These are phyloP conservation scores for Myiotriccus ornatus DNA, from an alignment of 2,797 vertebrate genomes.

Conservation along the genomic window DNA sequence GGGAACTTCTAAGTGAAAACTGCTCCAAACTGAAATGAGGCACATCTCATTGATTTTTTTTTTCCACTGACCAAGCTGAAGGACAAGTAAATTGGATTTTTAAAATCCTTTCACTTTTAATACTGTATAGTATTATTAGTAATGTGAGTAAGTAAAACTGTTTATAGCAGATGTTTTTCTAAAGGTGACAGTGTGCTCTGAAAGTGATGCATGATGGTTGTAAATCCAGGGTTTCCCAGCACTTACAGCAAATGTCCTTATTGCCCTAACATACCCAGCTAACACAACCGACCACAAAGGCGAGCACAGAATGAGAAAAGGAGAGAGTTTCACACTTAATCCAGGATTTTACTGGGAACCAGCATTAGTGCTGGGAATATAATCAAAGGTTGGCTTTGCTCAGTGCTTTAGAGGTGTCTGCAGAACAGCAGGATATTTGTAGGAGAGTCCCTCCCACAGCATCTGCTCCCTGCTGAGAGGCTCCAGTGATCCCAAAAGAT, in stretches of 20 bases:
- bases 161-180: conserved; percentile 32
- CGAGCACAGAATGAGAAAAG: neutral
- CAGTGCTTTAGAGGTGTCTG: neutral
- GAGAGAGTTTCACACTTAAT: neutral
- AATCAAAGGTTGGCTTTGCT: neutral
- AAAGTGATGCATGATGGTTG: neutral
- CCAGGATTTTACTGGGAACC: neutral
- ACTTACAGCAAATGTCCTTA: neutral
- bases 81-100: conserved; percentile 17
- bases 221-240: neutral
- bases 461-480: neutral
- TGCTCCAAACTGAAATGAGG: conserved; percentile 12
- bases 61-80: neutral
- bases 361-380: neutral
- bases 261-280: neutral
- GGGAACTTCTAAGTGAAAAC: neutral
- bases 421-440: neutral
- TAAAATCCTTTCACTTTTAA: conserved; percentile 27
- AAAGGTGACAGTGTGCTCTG: neutral
- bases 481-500: neutral
- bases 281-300: neutral
- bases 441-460: neutral
- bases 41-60: conserved; percentile 10
- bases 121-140: neutral
- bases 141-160: conserved; percentile 22